phyloP scores from a whole-genome alignment of 1,140 invertebrate species.

The Mercenaria mercenaria region DNA sequence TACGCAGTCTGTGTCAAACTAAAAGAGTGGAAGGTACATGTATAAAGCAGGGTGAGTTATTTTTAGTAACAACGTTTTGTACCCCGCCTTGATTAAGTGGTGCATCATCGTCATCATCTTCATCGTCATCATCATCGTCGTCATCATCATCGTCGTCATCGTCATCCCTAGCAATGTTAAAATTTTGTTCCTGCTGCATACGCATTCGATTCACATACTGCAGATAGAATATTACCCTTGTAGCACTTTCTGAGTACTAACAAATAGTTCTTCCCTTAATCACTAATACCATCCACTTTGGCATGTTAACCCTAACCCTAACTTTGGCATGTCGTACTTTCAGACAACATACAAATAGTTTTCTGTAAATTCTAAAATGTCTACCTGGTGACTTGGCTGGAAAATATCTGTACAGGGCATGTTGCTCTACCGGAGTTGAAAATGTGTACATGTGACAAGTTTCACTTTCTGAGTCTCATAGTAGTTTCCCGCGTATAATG shows the following conservation, averaged over 20 bases:
- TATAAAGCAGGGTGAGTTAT: constrained; percentile 41
- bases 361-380: too few relatives aligned
- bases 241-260: not conserved
- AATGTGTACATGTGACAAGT: too few relatives aligned
- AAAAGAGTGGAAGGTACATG: not conserved
- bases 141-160: constrained; percentile 21
- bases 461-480: too few relatives aligned
- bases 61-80: constrained; percentile 44
- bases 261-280: too few relatives aligned
- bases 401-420: too few relatives aligned
- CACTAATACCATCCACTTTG: too few relatives aligned
- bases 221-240: not conserved
- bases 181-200: constrained; percentile 38
- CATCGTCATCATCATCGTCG: constrained; percentile 26
- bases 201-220: constrained; percentile 47
- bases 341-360: too few relatives aligned
- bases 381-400: too few relatives aligned
- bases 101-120: constrained; percentile 25
- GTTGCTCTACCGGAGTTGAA: too few relatives aligned
- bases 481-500: too few relatives aligned
- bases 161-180: not conserved
- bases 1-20: not conserved
- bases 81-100: not conserved
- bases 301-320: too few relatives aligned
- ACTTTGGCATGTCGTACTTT: too few relatives aligned